A percentile compares a stretch with the other conserved stretches of the same genome.
These are phyloP conservation scores for Papilio gigon DNA, from an alignment of 2,888 invertebrate genomes.

Conservation along the genomic window DNA sequence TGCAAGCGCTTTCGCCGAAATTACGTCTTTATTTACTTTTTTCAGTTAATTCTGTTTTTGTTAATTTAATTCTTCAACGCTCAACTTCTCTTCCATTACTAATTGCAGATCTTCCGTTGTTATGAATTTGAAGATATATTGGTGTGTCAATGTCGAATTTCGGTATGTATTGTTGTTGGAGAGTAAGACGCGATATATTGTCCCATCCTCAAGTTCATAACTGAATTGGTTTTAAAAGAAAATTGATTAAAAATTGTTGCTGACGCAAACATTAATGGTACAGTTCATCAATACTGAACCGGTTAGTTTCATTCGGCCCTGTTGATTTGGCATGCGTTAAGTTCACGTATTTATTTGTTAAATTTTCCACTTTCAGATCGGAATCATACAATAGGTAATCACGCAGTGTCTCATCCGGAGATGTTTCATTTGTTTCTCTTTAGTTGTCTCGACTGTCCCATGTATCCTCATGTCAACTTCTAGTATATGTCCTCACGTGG, in stretches of 20 bases:
- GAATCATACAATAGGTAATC: conserved; percentile 83
- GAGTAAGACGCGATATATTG: neutral
- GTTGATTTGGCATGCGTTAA: conserved; percentile 55
- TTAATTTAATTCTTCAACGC: conserved; percentile 55
- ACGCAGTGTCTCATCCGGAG: conserved; percentile 65
- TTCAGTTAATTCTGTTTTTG: conserved; percentile 51
- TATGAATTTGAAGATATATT: conserved; percentile 55
- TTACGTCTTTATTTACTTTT: conserved; percentile 46
- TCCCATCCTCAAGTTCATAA: conserved; percentile 50
- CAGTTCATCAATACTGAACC: conserved; percentile 11
- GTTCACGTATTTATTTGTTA: conserved; percentile 68
- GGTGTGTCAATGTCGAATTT: conserved; percentile 9
- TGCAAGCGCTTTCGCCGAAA: conserved; percentile 47
- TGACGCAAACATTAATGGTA: neutral
- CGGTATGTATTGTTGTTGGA: conserved; percentile 5
- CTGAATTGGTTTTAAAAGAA: neutral
- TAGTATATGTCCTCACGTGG: conserved; percentile 64
- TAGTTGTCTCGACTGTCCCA: conserved; percentile 61
- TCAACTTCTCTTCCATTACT: conserved; percentile 58
- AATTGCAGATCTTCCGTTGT: conserved; percentile 47
- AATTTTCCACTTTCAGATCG: conserved; percentile 82
- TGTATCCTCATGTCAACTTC: conserved; percentile 60
- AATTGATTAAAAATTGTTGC: conserved; percentile 4
- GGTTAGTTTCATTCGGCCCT: conserved; percentile 42
- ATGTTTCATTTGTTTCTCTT: conserved; percentile 59